Evolutionary conservation across 2,888 invertebrate species (phyloP).

Genomic region (Corythucha ciliata): DNA sequence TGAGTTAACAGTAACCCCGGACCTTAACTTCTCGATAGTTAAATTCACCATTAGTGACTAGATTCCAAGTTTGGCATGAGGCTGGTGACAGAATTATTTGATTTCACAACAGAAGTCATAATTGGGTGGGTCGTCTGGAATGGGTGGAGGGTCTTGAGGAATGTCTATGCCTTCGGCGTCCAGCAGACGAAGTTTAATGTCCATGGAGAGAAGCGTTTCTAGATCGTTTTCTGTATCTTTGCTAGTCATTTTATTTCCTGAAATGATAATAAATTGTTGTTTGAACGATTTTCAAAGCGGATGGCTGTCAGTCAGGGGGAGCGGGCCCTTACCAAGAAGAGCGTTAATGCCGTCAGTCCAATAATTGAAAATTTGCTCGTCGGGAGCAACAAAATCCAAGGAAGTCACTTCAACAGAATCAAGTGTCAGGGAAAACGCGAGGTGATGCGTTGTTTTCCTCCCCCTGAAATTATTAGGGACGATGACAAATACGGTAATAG

Average conservation of each 20-base stretch:
- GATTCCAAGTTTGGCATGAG: no score
- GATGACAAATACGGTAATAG: neutral
- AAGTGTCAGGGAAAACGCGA: constrained; percentile 75
- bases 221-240: constrained; percentile 80
- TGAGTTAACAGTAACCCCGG: no score
- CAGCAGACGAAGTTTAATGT: constrained; percentile 83
- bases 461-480: constrained; percentile 37
- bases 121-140: constrained; percentile 86
- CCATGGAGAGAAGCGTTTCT: constrained; percentile 88
- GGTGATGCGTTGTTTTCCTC: constrained; percentile 68
- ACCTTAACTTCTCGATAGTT: no score
- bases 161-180: constrained; percentile 93
- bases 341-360: constrained; percentile 96
- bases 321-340: constrained; percentile 50
- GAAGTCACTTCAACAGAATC: constrained; percentile 75
- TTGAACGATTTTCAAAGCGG: neutral
- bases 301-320: neutral
- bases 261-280: constrained; percentile 24
- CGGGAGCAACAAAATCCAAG: constrained; percentile 85
- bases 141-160: constrained; percentile 82
- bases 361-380: constrained; percentile 76
- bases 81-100: constrained; percentile 13
- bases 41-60: no score
- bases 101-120: constrained; percentile 62
- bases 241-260: constrained; percentile 77